Base-by-base conservation (phyloP, 2,113 vertebrate species). In the Burhinus bistriatus region DNA sequence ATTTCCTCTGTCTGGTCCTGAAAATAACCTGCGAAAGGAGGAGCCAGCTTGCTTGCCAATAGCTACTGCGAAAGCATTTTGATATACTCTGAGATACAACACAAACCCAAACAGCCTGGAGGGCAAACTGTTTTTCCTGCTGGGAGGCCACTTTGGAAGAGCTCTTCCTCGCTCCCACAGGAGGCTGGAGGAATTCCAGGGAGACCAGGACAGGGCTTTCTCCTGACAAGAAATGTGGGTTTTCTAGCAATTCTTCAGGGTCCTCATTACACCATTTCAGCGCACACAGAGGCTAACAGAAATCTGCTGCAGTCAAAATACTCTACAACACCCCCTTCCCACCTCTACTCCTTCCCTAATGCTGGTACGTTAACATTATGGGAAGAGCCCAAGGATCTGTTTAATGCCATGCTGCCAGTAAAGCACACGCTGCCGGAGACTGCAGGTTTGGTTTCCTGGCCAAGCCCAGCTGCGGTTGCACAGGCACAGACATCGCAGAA, bases 341-440 rank as follows among this genome's bases (percentile, higher is more conserved):
- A 58, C 16, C 38, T 49, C 61, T 6, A 2, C 29, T 55, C 52
- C 62, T 61, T 57, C 88, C 58, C 40, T 9, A 8, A 21, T 0
- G 6, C 36, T 23, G 23, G 21, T 36, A 6, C 10, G 1, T 25
- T 5, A 4, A 27, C 1, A 1, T 11, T 1, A 2, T 2, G 45
- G 84, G 90, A 65, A 59, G 34, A 6, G 14, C 40, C 36, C 29
- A 7, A 22, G 68, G 68, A 9, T 45, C 5, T 13, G n/a, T 58
- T 58, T 11, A 32, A 6, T 1, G 15, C 22, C n/a, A 3, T 4
- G 1, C 38, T 32, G 26, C 34, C 16, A 4, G 57, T 0, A 29
- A 23, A 44, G 29, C 70, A 3, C 11, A 9, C 65, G 18, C 25
- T 2, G 2, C 17, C 1, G 8, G 49, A 64, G 61, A 2, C 7